These are phyloP conservation scores for Cheilosia grossa DNA, from an alignment of 2,888 invertebrate genomes.

Conservation along the genomic window DNA sequence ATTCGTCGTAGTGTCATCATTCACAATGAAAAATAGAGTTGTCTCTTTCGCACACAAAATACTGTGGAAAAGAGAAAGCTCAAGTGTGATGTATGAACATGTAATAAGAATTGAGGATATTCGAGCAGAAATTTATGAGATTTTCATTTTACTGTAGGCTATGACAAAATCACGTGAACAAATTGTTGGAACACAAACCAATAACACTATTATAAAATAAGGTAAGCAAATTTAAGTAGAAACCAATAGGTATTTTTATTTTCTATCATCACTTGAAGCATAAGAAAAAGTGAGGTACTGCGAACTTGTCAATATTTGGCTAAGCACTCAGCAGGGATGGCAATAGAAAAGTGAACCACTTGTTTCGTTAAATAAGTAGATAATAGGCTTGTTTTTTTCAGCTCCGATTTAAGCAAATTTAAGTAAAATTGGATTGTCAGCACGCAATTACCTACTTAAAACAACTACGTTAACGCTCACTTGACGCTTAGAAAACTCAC, in stretches of 20 bases:
- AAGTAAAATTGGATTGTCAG: too few relatives aligned
- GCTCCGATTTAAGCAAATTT: too few relatives aligned
- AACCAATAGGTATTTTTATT: neutral
- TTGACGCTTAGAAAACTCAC: too few relatives aligned
- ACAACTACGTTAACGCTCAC: too few relatives aligned
- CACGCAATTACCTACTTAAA: too few relatives aligned
- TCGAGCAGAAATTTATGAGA: too few relatives aligned
- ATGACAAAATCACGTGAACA: too few relatives aligned
- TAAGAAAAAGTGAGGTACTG: neutral
- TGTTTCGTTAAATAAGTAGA: neutral
- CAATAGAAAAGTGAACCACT: neutral
- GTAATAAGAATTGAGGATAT: too few relatives aligned
- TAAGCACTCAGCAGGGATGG: neutral
- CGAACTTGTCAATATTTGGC: neutral
- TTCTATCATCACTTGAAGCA: neutral
- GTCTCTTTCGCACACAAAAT: constrained; percentile 33
- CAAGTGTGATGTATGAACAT: too few relatives aligned
- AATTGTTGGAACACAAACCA: too few relatives aligned
- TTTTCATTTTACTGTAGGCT: too few relatives aligned
- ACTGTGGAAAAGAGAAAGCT: neutral
- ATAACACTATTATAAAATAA: neutral
- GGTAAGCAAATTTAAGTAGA: neutral
- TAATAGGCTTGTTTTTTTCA: too few relatives aligned
- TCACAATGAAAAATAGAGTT: constrained; percentile 6
- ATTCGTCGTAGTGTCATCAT: constrained; percentile 62